Evolutionary conservation across 2,113 vertebrate genomes (phyloP).

Genomic region (Erythrolamprus reginae): DNA sequence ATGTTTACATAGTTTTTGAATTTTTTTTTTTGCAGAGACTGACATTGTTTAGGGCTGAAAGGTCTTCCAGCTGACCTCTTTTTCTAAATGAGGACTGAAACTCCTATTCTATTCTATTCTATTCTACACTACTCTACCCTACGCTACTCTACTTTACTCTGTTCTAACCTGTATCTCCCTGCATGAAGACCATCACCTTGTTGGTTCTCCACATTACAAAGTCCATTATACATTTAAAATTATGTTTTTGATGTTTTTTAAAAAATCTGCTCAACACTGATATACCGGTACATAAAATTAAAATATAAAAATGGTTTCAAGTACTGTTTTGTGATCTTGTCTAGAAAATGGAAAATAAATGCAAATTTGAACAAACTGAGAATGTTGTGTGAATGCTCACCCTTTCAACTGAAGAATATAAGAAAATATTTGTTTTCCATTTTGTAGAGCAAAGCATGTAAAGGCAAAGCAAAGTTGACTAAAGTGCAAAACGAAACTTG

Average conservation of each 20-base stretch:
- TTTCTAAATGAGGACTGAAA: neutral
- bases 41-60: neutral
- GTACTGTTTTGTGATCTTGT: neutral
- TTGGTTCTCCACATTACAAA: neutral
- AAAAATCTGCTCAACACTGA: neutral
- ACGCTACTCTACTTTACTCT: too few species aligned
- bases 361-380: neutral
- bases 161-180: neutral
- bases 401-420: conserved; percentile 21
- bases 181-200: neutral
- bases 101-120: too few species aligned
- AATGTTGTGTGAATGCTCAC: conserved; percentile 13
- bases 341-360: neutral
- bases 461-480: conserved; percentile 37
- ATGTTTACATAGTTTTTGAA: neutral
- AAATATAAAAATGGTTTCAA: neutral
- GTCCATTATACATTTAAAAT: neutral
- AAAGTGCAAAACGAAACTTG: conserved; percentile 53
- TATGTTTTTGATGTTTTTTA: neutral
- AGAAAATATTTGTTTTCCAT: conserved; percentile 38
- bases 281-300: neutral
- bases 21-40: neutral
- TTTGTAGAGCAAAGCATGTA: conserved; percentile 38
- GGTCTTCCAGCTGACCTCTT: neutral
- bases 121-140: too few species aligned